A percentile compares a stretch with the other conserved stretches of the same genome.
Evolutionary conservation across 1,140 invertebrate species (phyloP).

Genomic region (Leptinotarsa lineolata): DNA sequence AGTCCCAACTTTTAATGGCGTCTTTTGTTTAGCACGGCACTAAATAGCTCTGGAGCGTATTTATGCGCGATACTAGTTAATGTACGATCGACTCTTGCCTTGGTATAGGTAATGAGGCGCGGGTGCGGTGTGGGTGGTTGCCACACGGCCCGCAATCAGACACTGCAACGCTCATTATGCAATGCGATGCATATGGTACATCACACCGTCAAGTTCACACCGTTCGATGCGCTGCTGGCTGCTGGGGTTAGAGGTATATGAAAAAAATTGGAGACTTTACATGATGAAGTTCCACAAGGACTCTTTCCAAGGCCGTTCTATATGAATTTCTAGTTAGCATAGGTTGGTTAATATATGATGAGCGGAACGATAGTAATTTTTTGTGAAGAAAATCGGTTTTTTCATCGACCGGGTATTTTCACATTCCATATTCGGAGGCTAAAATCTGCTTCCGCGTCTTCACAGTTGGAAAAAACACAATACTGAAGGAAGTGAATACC

Average conservation of each 20-base stretch:
- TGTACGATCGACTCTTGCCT: constrained; percentile 29
- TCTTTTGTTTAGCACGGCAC: constrained; percentile 43
- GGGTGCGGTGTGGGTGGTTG: constrained; percentile 39
- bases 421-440: too few species aligned
- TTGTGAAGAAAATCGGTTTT: too few species aligned
- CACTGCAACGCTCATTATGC: constrained; percentile 12
- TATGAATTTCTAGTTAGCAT: too few species aligned
- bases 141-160: constrained; percentile 22
- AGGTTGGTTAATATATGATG: too few species aligned
- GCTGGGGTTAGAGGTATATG: not conserved
- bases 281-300: too few species aligned
- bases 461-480: too few species aligned
- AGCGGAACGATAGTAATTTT: too few species aligned
- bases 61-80: constrained; percentile 39
- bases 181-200: constrained; percentile 21
- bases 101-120: constrained; percentile 33
- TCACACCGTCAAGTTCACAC: constrained; percentile 3
- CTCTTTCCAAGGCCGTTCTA: too few species aligned
- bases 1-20: constrained; percentile 42
- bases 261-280: not conserved
- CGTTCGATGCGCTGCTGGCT: not conserved
- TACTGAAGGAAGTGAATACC: too few species aligned
- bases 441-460: too few species aligned
- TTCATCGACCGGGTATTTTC: too few species aligned
- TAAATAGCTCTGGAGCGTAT: constrained; percentile 39